These are phyloP conservation scores for Drosophila flavopinicola DNA, from an alignment of 2,888 invertebrate genomes.

Conservation along the genomic window DNA sequence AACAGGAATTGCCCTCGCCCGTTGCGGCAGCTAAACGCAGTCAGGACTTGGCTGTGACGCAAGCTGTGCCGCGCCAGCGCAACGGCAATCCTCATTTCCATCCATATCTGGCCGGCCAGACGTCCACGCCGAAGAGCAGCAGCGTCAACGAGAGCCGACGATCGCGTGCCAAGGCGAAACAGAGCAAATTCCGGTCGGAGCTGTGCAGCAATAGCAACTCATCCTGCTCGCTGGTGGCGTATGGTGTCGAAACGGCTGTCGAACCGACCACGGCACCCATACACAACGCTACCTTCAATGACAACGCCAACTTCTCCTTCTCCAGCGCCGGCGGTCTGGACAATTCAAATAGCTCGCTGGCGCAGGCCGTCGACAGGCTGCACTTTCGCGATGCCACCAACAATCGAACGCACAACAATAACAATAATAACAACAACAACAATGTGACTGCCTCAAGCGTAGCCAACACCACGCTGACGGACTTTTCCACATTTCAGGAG, in stretches of 20 bases:
- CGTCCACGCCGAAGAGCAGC: constrained; percentile 82
- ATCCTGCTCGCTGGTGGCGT: constrained; percentile 76
- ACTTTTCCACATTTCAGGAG: constrained; percentile 84
- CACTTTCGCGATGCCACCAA: constrained; percentile 77
- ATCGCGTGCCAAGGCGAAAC: constrained; percentile 74
- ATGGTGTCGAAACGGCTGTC: constrained; percentile 26
- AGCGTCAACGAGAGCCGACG: constrained; percentile 46
- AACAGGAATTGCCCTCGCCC: constrained; percentile 51
- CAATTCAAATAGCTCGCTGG: constrained; percentile 82
- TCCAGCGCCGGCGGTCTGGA: constrained; percentile 81
- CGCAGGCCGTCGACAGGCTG: constrained; percentile 79
- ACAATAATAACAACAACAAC: constrained; percentile 54
- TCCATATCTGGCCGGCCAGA: constrained; percentile 80
- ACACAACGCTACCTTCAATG: constrained; percentile 79
- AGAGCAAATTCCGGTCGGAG: constrained; percentile 66
- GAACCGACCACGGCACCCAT: constrained; percentile 29
- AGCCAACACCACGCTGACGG: constrained; percentile 67
- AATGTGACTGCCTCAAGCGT: constrained; percentile 30
- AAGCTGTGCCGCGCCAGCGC: constrained; percentile 49
- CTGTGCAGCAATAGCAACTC: constrained; percentile 81
- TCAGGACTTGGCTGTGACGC: constrained; percentile 27
- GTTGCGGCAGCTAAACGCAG: constrained; percentile 2
- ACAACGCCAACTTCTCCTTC: constrained; percentile 82
- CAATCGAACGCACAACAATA: constrained; percentile 12
- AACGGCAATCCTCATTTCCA: constrained; percentile 82